Conservation (phyloP, 2,113 vertebrate species). For the Cyphomyrus discorhynchus region DNA sequence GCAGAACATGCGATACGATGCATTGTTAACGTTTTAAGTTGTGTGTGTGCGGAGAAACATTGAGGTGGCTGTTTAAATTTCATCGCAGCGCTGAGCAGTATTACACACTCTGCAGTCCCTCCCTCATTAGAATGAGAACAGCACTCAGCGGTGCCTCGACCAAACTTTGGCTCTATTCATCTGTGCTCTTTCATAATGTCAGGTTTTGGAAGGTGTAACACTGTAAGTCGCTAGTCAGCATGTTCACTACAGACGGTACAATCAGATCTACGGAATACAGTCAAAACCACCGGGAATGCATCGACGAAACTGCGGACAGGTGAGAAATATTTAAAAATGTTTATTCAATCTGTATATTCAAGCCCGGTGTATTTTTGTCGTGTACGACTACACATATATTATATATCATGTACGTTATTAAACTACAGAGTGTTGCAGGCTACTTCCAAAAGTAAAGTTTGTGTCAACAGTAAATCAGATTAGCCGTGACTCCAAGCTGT, state of each 20-base stretch:
- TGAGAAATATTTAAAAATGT: constrained; percentile 17
- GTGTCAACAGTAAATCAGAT: not conserved
- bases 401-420: not conserved
- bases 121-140: constrained; percentile 13
- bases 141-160: constrained; percentile 14
- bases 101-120: not conserved
- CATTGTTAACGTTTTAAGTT: not conserved
- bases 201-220: not conserved
- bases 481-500: not conserved
- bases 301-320: constrained; percentile 27
- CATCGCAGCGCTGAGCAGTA: not conserved
- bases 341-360: not conserved
- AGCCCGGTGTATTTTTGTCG: not conserved
- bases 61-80: not conserved
- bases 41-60: not conserved
- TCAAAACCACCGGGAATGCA: not conserved
- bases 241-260: constrained; percentile 20
- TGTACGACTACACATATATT: not conserved
- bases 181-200: constrained; percentile 18
- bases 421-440: not conserved
- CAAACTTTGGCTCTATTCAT: constrained; percentile 12
- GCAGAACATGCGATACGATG: not conserved
- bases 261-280: not conserved
- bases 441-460: not conserved
- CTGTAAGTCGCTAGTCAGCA: constrained; percentile 20